phyloP scores from a whole-genome alignment of 2,113 vertebrate species.

The Ciconia boyciana region DNA sequence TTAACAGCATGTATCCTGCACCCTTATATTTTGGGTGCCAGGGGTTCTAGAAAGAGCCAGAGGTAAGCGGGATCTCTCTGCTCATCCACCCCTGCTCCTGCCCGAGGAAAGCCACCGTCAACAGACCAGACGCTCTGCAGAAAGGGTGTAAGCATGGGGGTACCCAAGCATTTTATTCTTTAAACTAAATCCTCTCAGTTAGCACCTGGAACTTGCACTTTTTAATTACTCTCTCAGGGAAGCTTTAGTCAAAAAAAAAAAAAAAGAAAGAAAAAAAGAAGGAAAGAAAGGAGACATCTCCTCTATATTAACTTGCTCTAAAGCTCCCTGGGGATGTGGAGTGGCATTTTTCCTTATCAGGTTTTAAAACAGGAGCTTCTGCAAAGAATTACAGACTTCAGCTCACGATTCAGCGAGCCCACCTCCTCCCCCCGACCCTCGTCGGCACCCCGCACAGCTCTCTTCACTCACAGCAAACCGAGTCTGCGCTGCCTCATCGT shows the following conservation, averaged over 20 bases:
- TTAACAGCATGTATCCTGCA: neutral
- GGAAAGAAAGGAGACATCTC: neutral
- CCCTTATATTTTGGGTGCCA: neutral
- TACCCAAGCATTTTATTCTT: neutral
- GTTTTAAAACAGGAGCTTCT: neutral
- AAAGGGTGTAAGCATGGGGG: neutral
- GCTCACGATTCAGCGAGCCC: neutral
- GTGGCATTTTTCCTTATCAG: neutral
- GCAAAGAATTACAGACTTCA: neutral
- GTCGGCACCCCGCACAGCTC: fast-evolving
- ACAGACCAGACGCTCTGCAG: neutral
- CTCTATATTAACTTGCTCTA: neutral
- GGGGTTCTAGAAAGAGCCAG: neutral
- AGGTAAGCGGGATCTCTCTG: neutral
- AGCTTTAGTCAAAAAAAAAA: slow-evolving; percentile 18
- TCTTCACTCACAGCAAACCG: neutral
- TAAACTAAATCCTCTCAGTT: neutral
- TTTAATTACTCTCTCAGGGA: slow-evolving; percentile 58
- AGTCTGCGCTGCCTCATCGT: neutral
- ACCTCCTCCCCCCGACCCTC: neutral
- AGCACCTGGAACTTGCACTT: neutral
- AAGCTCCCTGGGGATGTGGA: neutral
- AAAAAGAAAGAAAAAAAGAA: neutral
- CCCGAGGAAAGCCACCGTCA: fast-evolving
- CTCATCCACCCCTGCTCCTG: neutral